A percentile compares a stretch with the other conserved stretches of the same genome.
These are phyloP conservation scores for Rhyacophila brunnea DNA, from an alignment of 1,140 invertebrate species.

Conservation along the genomic window DNA sequence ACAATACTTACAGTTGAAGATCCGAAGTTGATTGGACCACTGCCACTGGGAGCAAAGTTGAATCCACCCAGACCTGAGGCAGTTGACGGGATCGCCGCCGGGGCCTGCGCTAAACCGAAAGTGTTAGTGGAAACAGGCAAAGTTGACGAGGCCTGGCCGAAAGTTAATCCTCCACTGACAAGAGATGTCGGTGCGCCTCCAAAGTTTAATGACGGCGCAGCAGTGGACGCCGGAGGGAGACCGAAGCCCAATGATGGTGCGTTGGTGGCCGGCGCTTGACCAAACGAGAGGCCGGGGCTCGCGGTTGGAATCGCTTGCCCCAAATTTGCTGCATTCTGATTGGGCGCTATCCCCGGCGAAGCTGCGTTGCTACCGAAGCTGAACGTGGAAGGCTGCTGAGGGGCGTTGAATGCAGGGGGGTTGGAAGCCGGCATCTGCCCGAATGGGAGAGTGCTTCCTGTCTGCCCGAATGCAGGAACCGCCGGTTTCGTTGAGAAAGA, in stretches of 20 bases:
- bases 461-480: slow-evolving; percentile 13
- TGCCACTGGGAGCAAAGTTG: neutral
- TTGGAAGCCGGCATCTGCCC: neutral
- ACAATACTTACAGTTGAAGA: neutral
- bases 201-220: slow-evolving; percentile 16
- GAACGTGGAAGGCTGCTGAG: neutral
- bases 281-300: slow-evolving; percentile 1
- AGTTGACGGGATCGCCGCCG: neutral
- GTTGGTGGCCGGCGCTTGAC: neutral
- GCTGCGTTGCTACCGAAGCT: neutral
- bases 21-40: neutral
- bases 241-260: slow-evolving; percentile 6
- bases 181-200: neutral
- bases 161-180: neutral
- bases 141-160: slow-evolving; percentile 12
- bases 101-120: slow-evolving; percentile 1
- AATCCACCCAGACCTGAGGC: neutral
- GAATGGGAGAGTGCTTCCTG: neutral
- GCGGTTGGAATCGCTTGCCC: neutral
- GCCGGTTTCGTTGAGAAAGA: slow-evolving; percentile 17
- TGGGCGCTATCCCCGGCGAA: neutral
- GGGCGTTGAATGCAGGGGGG: neutral
- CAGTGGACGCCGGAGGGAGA: slow-evolving; percentile 15
- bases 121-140: neutral
- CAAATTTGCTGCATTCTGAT: neutral